Base-by-base conservation (phyloP, 2,797 vertebrate species). In the Danio kyathit region DNA sequence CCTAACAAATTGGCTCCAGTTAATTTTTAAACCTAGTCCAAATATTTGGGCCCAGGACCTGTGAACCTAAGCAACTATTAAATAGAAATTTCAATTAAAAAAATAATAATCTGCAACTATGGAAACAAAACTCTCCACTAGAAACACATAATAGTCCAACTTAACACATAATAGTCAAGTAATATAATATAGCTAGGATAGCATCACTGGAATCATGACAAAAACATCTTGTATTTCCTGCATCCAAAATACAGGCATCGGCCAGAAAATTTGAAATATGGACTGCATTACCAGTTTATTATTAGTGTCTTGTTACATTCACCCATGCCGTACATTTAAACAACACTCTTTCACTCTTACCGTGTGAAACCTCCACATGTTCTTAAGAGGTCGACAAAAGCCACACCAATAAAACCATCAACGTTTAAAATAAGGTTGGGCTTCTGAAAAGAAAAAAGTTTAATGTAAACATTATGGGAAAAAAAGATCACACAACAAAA, bases 361-460 rank as follows among this genome's bases (percentile, higher is more conserved):
- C 97, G 89, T 80, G 98, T 99, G 78, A 99, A 99, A 74, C 96
- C 97, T 76, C 95, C 98, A 70, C 97, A 99, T n/a, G 93, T 96
- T 88, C 97, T 95, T 80, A 99, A 96, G 70, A 97, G 87, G 0
- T 99, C 98, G 59, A 99, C 97, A 38, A 99, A 99, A 16, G 97
- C 96, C 69, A 96, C 97, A 2, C 98, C 98, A 6, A 99, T 99
- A 59, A 99, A 91, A 43, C 98, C 98, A 0, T 99, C 97, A 63
- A 99, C 97, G 43, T 99, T 99, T 89, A 99, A 94, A 92, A 99
- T 99, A 59, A 99, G 93, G 85, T 99, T 99, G 78, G 98, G 97
- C 91, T 99, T 99, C 98, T 99, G 88, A 79, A 56, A 48, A 79
- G 79, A 74, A 74, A 40, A 82, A 11, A n/a, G n/a, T 49, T 65